These are phyloP conservation scores for Xenentodon cancila DNA, from an alignment of 2,797 vertebrate species.

Conservation along the genomic window DNA sequence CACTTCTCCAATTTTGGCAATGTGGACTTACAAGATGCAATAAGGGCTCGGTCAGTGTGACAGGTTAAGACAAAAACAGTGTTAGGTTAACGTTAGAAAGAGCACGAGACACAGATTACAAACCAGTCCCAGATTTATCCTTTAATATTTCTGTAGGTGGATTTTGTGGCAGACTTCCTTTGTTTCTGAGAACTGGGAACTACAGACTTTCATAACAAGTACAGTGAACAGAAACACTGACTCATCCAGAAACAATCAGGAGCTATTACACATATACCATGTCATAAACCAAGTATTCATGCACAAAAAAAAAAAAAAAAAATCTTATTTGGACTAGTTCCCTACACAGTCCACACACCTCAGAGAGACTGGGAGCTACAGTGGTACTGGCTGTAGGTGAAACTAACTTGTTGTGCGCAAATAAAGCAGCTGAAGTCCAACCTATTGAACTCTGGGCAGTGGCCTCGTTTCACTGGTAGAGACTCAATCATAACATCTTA, in stretches of 20 bases:
- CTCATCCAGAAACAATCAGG: constrained; percentile 51
- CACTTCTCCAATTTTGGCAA: constrained; percentile 56
- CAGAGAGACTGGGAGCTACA: not conserved
- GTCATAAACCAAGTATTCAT: constrained; percentile 20
- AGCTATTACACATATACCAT: constrained; percentile 30
- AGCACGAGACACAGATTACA: constrained; percentile 26
- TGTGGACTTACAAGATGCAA: constrained; percentile 24
- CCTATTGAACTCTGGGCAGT: constrained; percentile 61
- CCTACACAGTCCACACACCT: constrained; percentile 3
- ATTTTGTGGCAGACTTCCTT: constrained; percentile 45
- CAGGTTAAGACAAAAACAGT: constrained; percentile 49
- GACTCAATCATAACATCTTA: constrained; percentile 80
- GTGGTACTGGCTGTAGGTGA: constrained; percentile 27
- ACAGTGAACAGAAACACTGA: constrained; percentile 49
- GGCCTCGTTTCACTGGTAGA: constrained; percentile 71
- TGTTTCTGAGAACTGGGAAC: constrained; percentile 44
- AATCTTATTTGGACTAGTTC: constrained; percentile 7
- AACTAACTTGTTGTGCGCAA: constrained; percentile 33
- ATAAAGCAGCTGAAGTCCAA: constrained; percentile 44
- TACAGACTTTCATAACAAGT: constrained; percentile 34
- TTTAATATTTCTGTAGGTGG: constrained; percentile 60
- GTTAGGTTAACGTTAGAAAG: constrained; percentile 29
- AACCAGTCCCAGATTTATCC: constrained; percentile 49
- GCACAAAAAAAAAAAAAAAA: constrained; percentile 3
- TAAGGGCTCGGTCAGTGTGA: constrained; percentile 25